These are phyloP conservation scores for Epinephelus cyanopodus DNA, from an alignment of 2,113 vertebrate genomes.

Conservation along the genomic window DNA sequence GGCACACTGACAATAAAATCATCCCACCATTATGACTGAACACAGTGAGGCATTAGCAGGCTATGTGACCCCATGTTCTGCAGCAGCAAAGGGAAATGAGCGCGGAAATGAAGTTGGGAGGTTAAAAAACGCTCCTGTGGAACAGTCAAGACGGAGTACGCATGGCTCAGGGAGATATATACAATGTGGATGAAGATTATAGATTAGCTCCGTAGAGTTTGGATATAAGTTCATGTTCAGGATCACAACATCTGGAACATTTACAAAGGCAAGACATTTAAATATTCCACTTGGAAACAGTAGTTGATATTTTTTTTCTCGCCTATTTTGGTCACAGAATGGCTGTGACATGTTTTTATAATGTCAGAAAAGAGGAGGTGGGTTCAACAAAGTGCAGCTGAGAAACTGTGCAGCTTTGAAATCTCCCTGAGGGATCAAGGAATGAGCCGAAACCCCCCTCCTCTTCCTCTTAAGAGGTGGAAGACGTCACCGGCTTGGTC, in stretches of 20 bases:
- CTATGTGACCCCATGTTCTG: slow-evolving; percentile 18
- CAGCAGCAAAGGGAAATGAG: slow-evolving; percentile 50
- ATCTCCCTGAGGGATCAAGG: slow-evolving; percentile 29
- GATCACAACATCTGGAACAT: slow-evolving; percentile 36
- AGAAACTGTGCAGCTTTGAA: slow-evolving; percentile 44
- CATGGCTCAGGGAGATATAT: slow-evolving; percentile 1
- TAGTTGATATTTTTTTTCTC: slow-evolving; percentile 8
- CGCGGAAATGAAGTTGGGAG: slow-evolving; percentile 53
- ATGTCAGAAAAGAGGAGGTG: slow-evolving; percentile 48
- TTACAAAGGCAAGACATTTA: slow-evolving; percentile 23
- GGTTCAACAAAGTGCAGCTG: slow-evolving; percentile 53
- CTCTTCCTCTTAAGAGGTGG: background rate
- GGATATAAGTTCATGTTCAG: slow-evolving; percentile 22
- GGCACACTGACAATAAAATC: slow-evolving; percentile 17
- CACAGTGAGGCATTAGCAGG: slow-evolving; percentile 22
- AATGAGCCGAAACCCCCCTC: slow-evolving; percentile 10
- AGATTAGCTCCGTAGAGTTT: slow-evolving; percentile 14
- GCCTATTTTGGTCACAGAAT: slow-evolving; percentile 45
- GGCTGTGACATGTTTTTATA: slow-evolving; percentile 43
- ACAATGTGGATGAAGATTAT: slow-evolving; percentile 25
- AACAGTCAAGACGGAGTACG: slow-evolving; percentile 1
- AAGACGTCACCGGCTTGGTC: slow-evolving; percentile 21
- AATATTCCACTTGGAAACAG: slow-evolving; percentile 54
- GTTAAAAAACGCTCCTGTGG: slow-evolving; percentile 22
- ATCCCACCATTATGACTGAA: slow-evolving; percentile 13